These are phyloP conservation scores for Prorops nasuta DNA, from an alignment of 1,140 invertebrate species.

Conservation along the genomic window DNA sequence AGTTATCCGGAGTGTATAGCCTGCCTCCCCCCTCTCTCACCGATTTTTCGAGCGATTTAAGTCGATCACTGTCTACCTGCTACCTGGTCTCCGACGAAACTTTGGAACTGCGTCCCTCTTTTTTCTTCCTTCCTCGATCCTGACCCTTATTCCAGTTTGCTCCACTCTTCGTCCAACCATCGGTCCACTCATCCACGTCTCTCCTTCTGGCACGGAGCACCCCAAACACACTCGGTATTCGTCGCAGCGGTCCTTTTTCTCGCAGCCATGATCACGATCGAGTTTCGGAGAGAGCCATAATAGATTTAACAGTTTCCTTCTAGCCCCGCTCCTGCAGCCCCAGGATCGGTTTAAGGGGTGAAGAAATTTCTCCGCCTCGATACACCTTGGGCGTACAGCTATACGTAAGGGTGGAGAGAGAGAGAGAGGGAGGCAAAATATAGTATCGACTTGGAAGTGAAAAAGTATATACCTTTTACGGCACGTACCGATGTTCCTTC, in stretches of 20 bases:
- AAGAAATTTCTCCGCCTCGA: too few relatives aligned
- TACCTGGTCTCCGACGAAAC: conserved; percentile 19
- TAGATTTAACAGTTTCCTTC: conserved; percentile 37
- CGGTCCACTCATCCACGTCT: background rate
- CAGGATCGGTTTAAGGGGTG: conserved; percentile 11
- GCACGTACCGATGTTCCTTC: too few relatives aligned
- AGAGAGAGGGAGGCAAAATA: too few relatives aligned
- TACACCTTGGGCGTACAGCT: too few relatives aligned
- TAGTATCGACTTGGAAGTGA: too few relatives aligned
- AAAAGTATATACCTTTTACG: too few relatives aligned
- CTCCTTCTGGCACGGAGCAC: too few relatives aligned
- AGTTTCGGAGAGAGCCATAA: conserved; percentile 23
- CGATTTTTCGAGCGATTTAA: conserved; percentile 35
- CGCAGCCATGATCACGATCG: conserved; percentile 24
- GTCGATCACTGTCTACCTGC: conserved; percentile 26
- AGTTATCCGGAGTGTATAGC: conserved; percentile 11
- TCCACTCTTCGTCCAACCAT: background rate
- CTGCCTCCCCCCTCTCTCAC: conserved; percentile 22
- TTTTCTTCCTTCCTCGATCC: background rate
- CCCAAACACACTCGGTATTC: too few relatives aligned
- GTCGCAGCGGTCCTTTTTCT: conserved; percentile 13
- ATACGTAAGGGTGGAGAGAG: too few relatives aligned
- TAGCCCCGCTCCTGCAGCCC: background rate
- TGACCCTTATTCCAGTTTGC: background rate
- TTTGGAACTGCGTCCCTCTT: conserved; percentile 13